Conservation (phyloP, 2,797 vertebrate species). For the Typhlichthys subterraneus region DNA sequence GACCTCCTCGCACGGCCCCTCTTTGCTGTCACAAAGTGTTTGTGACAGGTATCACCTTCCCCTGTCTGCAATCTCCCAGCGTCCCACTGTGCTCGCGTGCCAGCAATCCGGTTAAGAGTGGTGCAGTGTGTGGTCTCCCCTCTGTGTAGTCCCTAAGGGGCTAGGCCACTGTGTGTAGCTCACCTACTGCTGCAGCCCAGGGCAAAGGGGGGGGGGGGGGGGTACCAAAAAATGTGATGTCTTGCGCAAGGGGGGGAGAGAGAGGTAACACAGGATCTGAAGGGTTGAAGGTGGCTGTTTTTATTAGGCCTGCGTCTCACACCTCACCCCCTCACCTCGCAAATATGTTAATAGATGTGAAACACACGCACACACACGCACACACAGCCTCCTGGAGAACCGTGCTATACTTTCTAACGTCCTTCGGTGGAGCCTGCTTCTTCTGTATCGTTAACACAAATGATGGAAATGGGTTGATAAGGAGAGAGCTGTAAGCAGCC, state of each 20-base stretch:
- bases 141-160: slow-evolving; percentile 52
- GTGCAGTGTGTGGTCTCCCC: slow-evolving; percentile 42
- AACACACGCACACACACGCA: background rate
- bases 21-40: slow-evolving; percentile 13
- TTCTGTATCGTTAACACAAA: slow-evolving; percentile 65
- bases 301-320: no score
- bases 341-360: no score
- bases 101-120: slow-evolving; percentile 63
- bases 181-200: background rate
- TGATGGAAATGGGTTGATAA: slow-evolving; percentile 50
- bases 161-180: slow-evolving; percentile 33
- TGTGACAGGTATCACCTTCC: slow-evolving; percentile 25
- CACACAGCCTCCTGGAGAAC: slow-evolving; percentile 34
- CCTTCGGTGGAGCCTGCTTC: slow-evolving; percentile 56
- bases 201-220: no score
- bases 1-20: background rate
- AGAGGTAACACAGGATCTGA: no score
- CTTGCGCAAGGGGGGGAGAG: no score
- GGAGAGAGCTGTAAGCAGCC: slow-evolving; percentile 44
- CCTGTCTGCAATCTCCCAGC: background rate
- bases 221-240: no score
- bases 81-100: slow-evolving; percentile 13
- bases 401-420: slow-evolving; percentile 56
- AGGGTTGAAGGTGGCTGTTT: no score
- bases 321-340: no score